Conservation (phyloP, 2,113 vertebrate genomes). For the Numenius arquata region DNA sequence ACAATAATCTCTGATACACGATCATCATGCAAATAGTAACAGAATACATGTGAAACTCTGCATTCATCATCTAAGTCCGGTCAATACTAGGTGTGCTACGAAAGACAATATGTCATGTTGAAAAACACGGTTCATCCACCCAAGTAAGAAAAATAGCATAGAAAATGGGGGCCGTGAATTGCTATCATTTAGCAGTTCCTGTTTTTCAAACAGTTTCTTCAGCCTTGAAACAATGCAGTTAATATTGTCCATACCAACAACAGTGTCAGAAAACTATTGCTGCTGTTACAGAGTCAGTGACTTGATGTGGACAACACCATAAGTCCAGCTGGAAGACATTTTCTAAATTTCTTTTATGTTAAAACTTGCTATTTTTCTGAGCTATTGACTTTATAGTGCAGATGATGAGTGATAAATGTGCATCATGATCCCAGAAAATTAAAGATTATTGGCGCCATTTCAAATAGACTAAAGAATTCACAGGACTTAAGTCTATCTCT, state of each 20-base stretch:
- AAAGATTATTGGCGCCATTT: neutral
- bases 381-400: neutral
- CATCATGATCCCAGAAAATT: neutral
- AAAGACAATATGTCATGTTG: neutral
- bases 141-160: neutral
- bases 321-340: neutral
- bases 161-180: neutral
- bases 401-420: neutral
- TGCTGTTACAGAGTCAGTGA: neutral
- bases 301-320: neutral
- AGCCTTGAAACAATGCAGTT: neutral
- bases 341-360: neutral
- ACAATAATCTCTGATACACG: fast-evolving
- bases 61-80: neutral
- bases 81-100: neutral
- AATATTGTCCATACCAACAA: neutral
- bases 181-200: neutral
- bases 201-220: neutral
- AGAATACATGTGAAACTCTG: neutral
- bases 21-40: neutral
- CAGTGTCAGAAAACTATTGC: neutral
- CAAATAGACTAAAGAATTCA: neutral
- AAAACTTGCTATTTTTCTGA: conserved; percentile 30
- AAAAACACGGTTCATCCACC: neutral
- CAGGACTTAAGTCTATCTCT: neutral